Base-by-base conservation (phyloP, 64 coral and sea anemone genomes). In the Platygyra sinensis region DNA sequence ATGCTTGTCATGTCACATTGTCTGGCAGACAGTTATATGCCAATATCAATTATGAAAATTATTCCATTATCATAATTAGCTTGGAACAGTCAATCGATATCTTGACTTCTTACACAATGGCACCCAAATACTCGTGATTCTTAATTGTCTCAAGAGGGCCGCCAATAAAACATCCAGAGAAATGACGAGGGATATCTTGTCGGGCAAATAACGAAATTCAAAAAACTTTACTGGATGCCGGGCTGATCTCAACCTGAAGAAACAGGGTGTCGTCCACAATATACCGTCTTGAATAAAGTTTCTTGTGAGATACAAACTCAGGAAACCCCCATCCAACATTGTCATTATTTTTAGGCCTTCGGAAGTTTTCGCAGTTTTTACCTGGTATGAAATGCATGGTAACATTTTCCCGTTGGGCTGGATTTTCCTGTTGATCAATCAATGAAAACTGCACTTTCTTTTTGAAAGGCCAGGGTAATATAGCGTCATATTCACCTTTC, bases 391-490 rank as follows among this genome's bases (percentile, higher is more conserved):
- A 18, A 11, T n/a, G 16, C 8, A 0, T 1, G 19, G n/a, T 16
- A 30, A 72, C 13, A 24, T 73, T 32, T 73, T 15, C 12, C 72
- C 16, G 27, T 73, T 73, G 29, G 27, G 9, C 55, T 61, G 25
- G 29, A 82, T 65, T 19, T 64, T 63, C 80, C n/a, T 80, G 52
- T 80, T 82, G 80, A 64, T 82, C 80, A 38, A 82, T 39, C 60
- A 65, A 46, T 10, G 80, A 42, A 64, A 82, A 18, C 14, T 18
- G 36, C 59, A 82, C 29, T 17, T 24, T 33, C 20, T 82, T 82
- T 10, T 22, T 18, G 59, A 82, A 82, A 63, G 80, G 80, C 80
- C 80, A 82, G 29, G 31, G 29, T 62, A 82, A 82, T 36, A 82
- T 42, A 1, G 72, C 72, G 14, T 73, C 72, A 73, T 73, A 33